Base-by-base conservation (phyloP, 2,888 invertebrate genomes). In the Antheraea yamamai region DNA sequence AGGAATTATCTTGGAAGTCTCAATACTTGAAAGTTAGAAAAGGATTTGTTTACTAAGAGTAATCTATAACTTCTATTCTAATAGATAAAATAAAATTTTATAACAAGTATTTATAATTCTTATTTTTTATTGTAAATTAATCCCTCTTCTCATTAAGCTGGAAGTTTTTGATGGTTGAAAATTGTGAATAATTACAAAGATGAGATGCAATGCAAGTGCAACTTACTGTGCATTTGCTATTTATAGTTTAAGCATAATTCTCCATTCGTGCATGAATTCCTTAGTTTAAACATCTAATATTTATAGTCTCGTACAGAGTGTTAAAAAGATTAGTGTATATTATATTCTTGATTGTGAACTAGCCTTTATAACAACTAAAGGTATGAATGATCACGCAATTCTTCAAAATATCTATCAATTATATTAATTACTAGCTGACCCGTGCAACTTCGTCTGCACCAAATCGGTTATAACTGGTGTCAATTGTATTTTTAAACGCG, bases 381-480 rank as follows among this genome's bases (percentile, higher is more conserved):
- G 64, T 64, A 64, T 64, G 64, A 64, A 26, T 4, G 26, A 64
- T 64, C 14, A 64, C 64, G 64, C 64, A 64, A 64, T 64, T 26
- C 26, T 64, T 26, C 16, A 26, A 64, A 64, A 64, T 12, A 64
- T 1, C 64, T 64, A 64, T 26, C 26, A 64, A 64, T 26, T 64
- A 26, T 64, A 26, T 26, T 26, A 64, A 64, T 39, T 39, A 39
- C 30, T n/a, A n/a, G n/a, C n/a, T n/a, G n/a, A n/a, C n/a, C n/a
- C n/a, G n/a, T n/a, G n/a, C n/a, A n/a, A n/a, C n/a, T n/a, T n/a
- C n/a, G n/a, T n/a, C n/a, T n/a, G n/a, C n/a, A n/a, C n/a, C n/a
- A n/a, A n/a, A n/a, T n/a, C n/a, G n/a, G n/a, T n/a, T n/a, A n/a
- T n/a, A n/a, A n/a, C n/a, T n/a, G n/a, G n/a, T n/a, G n/a, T n/a